Conservation (phyloP, 2,113 vertebrate genomes). For the Oreocharis arfaki region DNA sequence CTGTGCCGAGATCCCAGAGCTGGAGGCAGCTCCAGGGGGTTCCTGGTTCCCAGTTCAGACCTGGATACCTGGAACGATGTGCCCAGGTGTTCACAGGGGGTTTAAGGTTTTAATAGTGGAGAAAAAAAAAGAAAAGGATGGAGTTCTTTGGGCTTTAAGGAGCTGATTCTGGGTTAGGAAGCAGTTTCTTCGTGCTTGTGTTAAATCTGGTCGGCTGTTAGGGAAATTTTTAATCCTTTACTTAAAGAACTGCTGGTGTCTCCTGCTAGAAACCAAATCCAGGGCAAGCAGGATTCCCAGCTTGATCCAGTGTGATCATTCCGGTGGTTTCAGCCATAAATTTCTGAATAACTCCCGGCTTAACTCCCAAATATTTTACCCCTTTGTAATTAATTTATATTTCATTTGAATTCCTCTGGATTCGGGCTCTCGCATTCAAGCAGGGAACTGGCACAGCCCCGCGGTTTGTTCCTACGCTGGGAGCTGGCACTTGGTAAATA, state of each 20-base stretch:
- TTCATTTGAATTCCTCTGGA: conserved; percentile 19
- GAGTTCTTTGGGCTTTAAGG: neutral
- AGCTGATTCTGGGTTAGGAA: neutral
- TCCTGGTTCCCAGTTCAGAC: neutral
- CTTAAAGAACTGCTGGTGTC: neutral
- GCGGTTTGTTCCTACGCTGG: neutral
- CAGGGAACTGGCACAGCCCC: neutral
- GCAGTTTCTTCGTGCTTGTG: accelerated
- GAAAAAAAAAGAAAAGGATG: neutral
- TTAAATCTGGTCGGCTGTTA: neutral
- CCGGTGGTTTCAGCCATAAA: neutral
- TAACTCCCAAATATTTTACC: conserved; percentile 36
- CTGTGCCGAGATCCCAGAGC: neutral
- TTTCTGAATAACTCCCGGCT: neutral
- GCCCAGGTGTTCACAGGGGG: accelerated
- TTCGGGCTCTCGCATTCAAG: neutral
- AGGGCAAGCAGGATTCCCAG: neutral
- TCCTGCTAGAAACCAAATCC: neutral
- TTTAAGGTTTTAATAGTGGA: neutral
- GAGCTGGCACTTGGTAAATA: conserved; percentile 43
- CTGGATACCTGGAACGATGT: accelerated
- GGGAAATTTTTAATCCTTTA: neutral
- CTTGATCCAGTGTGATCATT: neutral
- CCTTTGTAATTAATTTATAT: conserved; percentile 42
- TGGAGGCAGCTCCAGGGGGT: neutral